These are phyloP conservation scores for Pseudomyrmex dendroicus DNA, from an alignment of 1,140 invertebrate genomes.

Conservation along the genomic window DNA sequence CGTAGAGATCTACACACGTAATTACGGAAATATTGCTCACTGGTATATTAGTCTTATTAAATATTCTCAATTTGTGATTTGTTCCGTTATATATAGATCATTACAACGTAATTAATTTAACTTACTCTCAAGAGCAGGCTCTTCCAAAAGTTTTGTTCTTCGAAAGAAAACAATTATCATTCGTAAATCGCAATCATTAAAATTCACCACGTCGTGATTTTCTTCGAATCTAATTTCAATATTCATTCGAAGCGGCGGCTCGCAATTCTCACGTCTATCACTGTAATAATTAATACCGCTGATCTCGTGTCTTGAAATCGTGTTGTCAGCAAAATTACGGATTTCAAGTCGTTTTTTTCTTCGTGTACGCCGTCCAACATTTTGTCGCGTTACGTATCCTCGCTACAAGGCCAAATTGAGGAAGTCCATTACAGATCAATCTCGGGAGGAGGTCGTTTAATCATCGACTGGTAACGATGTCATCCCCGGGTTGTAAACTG, in stretches of 20 bases:
- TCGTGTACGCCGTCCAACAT: background rate
- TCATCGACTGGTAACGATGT: constrained; percentile 41
- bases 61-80: constrained; percentile 3
- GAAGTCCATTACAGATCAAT: constrained; percentile 58
- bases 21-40: constrained; percentile 31
- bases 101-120: constrained; percentile 9
- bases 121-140: background rate
- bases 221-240: constrained; percentile 19
- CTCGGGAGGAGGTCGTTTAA: constrained; percentile 43
- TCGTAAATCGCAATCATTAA: constrained; percentile 12
- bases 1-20: constrained; percentile 23
- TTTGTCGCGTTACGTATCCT: background rate
- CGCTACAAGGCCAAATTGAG: constrained; percentile 18
- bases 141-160: background rate
- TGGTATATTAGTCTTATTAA: background rate
- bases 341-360: background rate
- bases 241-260: background rate
- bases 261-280: constrained; percentile 12
- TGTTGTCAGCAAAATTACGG: constrained; percentile 7
- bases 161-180: background rate
- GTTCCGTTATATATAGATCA: background rate
- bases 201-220: background rate
- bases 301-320: constrained; percentile 16
- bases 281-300: constrained; percentile 13
- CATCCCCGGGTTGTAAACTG: constrained; percentile 32